Conservation (phyloP, 1,140 invertebrate genomes). For the Diabrotica virgifera region DNA sequence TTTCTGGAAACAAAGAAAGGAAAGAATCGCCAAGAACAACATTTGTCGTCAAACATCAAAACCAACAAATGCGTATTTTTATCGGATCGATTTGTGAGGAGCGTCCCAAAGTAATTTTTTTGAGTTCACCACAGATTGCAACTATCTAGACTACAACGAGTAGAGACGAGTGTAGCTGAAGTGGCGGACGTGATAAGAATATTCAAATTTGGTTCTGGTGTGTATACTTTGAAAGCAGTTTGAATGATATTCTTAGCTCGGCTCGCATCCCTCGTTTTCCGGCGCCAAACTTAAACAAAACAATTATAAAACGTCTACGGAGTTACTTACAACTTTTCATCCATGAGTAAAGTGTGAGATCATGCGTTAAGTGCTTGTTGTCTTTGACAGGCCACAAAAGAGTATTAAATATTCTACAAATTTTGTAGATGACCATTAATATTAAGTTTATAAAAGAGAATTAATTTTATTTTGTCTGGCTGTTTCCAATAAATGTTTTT, state of each 20-base stretch:
- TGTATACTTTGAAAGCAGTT: neutral
- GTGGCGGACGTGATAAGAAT: constrained; percentile 1
- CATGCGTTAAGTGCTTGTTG: too few relatives aligned
- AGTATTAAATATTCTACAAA: too few relatives aligned
- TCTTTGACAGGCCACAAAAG: too few relatives aligned
- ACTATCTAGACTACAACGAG: neutral
- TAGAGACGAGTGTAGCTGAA: neutral
- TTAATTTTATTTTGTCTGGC: too few relatives aligned
- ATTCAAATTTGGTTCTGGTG: neutral
- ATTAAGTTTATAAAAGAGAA: too few relatives aligned
- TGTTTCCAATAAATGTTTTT: too few relatives aligned
- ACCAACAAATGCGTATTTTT: neutral
- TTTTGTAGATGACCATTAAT: too few relatives aligned
- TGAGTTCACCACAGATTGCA: neutral
- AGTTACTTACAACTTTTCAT: neutral
- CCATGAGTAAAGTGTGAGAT: neutral
- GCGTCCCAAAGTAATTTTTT: neutral
- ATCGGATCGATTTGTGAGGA: neutral
- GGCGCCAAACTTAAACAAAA: neutral
- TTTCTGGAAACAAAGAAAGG: too few relatives aligned
- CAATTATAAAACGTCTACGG: neutral
- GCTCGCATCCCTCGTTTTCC: neutral
- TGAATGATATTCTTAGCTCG: neutral
- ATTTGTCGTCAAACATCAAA: too few relatives aligned
- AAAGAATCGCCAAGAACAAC: too few relatives aligned